Percentiles rank a stretch among this genome's conserved stretches.
These are phyloP conservation scores for Galemys pyrenaicus DNA, from an alignment of 2,113 vertebrate species.

Conservation along the genomic window DNA sequence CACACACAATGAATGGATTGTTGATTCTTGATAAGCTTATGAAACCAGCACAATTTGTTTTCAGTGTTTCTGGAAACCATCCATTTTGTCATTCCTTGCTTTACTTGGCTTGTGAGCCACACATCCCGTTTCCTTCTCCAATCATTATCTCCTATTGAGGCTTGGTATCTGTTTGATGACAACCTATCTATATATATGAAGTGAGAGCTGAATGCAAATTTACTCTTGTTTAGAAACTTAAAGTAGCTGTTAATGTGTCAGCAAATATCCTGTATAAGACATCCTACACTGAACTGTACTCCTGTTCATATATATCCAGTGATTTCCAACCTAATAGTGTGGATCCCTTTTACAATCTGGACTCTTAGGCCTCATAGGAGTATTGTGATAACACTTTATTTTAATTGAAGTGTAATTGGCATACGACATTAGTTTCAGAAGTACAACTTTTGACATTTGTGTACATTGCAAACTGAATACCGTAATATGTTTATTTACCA, in stretches of 20 bases:
- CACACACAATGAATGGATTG: not conserved
- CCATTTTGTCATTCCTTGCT: not conserved
- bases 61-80: not conserved
- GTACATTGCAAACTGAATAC: too few relatives aligned
- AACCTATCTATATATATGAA: not conserved
- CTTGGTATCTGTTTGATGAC: not conserved
- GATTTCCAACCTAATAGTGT: not conserved
- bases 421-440: too few relatives aligned
- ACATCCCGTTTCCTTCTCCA: not conserved
- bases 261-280: not conserved
- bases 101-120: not conserved
- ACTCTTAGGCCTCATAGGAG: not conserved
- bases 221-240: not conserved
- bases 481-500: too few relatives aligned
- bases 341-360: not conserved
- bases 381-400: not conserved
- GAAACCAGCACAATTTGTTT: not conserved
- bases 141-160: not conserved
- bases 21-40: conserved; percentile 16
- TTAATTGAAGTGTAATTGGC: too few relatives aligned
- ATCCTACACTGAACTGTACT: not conserved
- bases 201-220: not conserved
- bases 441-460: too few relatives aligned
- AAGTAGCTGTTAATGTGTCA: not conserved
- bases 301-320: not conserved